A percentile compares a stretch with the other conserved stretches of the same genome.
These are phyloP conservation scores for Atlantisia rogersi DNA, from an alignment of 2,113 vertebrate genomes.

Conservation along the genomic window DNA sequence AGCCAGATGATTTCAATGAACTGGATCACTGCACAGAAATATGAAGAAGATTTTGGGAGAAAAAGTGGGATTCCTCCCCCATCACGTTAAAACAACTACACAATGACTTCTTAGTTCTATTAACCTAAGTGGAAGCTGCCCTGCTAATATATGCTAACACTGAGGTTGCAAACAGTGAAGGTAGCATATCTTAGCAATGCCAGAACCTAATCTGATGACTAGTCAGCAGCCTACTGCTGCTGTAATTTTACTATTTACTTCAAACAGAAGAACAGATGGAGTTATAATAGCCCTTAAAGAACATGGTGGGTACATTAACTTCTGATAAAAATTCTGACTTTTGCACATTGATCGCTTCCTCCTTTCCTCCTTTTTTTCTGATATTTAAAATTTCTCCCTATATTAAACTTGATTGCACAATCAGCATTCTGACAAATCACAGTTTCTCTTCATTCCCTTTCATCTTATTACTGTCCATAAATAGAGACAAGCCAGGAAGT, in stretches of 20 bases:
- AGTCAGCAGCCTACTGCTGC: background rate
- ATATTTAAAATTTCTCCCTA: slow-evolving; percentile 3
- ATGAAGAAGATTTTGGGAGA: background rate
- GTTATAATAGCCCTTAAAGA: background rate
- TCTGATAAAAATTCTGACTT: background rate
- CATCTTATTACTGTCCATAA: slow-evolving; percentile 52
- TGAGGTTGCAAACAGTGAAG: background rate
- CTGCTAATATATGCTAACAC: background rate
- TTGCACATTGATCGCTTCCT: background rate
- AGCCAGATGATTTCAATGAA: background rate
- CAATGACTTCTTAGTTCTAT: background rate
- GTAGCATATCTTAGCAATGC: background rate
- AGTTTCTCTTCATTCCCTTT: slow-evolving; percentile 25
- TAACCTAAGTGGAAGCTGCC: background rate
- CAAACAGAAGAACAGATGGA: background rate
- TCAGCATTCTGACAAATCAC: slow-evolving; percentile 54
- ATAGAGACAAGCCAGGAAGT: slow-evolving; percentile 57
- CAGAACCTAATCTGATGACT: background rate
- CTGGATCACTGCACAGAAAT: background rate
- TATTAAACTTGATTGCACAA: slow-evolving; percentile 48
- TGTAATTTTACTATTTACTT: background rate
- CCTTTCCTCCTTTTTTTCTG: background rate
- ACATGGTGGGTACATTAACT: background rate
- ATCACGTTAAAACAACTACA: background rate
- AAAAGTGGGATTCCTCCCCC: background rate